Evolutionary conservation across 2,113 vertebrate genomes (phyloP).

Genomic region (Panthera leo): DNA sequence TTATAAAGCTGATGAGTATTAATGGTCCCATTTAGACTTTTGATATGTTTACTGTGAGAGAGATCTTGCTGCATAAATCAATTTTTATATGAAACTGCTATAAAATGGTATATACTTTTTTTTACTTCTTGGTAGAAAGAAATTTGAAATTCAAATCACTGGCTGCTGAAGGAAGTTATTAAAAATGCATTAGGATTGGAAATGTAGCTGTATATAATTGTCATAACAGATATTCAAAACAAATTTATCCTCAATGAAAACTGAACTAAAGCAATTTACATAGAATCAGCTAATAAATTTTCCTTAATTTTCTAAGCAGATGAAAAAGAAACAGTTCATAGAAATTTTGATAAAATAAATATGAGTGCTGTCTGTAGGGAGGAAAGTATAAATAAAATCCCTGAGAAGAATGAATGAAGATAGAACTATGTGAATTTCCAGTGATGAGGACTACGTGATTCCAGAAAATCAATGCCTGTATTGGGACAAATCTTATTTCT

Average conservation of each 20-base stretch:
- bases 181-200: conserved; percentile 86
- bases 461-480: neutral
- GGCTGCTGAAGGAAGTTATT: conserved; percentile 83
- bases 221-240: conserved; percentile 83
- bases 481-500: neutral
- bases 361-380: neutral
- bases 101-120: conserved; percentile 69
- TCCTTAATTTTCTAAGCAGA: conserved; percentile 78
- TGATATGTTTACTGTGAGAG: conserved; percentile 75
- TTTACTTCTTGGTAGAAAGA: conserved; percentile 77
- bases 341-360: conserved; percentile 67
- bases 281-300: conserved; percentile 79
- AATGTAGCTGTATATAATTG: conserved; percentile 83
- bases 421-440: neutral
- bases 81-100: conserved; percentile 78
- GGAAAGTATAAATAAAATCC: conserved; percentile 34
- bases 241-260: conserved; percentile 83
- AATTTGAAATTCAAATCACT: conserved; percentile 87
- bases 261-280: conserved; percentile 83
- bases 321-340: conserved; percentile 65
- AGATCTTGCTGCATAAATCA: conserved; percentile 76
- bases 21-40: conserved; percentile 74
- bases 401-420: neutral
- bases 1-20: conserved; percentile 54
- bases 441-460: neutral